Base-by-base conservation (phyloP, 2,797 vertebrate genomes). In the Cheirogaleus major region DNA sequence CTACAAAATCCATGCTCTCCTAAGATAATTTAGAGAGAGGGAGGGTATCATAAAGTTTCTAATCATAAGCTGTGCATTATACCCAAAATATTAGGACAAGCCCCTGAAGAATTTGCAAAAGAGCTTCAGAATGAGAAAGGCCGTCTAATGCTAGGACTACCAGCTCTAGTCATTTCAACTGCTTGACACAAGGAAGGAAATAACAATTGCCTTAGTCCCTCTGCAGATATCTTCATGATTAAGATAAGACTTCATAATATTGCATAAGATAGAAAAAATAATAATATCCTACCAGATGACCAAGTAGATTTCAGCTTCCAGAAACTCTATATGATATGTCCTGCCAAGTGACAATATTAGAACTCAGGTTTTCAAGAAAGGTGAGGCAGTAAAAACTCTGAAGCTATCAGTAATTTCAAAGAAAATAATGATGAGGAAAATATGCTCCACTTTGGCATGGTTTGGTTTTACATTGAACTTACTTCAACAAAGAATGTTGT, bases 181-280 rank as follows among this genome's bases (percentile, higher is more conserved):
- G 27, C 38, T 65, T 61, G 22, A 75, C 27, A 2, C 63, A 75
- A 79, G 30, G 38, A 76, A 86, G 23, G 20, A 79, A 82, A 27
- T 18, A 72, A 11, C 15, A 25, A n/a, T 50, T 78, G 52, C 55
- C 15, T 70, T 67, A 65, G 61, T 85, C 18, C 57, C 14, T 91
- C 43, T 79, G 17, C 22, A 73, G 17, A 14, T 69, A 52, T 63
- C n/a, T 81, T 55, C 20, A 23, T 22, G 27, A 38, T 30, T 38
- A 23, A 13, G 55, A 55, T 55, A 50, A 52, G 25, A 30, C 1
- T 86, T 67, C n/a, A 55, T 6, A 79, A 22, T 6, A 30, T 83
- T 59, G 8, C 45, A 57, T 57, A 75, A 88, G 76, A 55, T 22
- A 55, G 27, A 75, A 32, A 88, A 95, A 65, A 52, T 48, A 63